These are phyloP conservation scores for Anthophora plumipes DNA, from an alignment of 2,888 invertebrate species.

Conservation along the genomic window DNA sequence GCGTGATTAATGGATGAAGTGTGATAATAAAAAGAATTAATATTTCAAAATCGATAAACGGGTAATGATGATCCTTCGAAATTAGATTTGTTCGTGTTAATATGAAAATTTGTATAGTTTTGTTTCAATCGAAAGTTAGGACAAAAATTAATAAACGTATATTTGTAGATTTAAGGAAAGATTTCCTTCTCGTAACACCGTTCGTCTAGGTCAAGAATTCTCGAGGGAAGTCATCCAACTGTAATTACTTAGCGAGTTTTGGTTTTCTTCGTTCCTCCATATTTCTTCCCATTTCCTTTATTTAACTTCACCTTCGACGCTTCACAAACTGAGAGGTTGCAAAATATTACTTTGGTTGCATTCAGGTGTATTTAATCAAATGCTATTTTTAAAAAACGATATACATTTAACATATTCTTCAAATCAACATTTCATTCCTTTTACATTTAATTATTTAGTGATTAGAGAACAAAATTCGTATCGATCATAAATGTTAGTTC, in stretches of 20 bases:
- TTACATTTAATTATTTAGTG: background rate
- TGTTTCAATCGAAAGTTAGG: background rate
- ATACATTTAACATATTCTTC: background rate
- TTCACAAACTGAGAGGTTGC: background rate
- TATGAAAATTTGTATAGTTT: background rate
- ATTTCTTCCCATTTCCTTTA: background rate
- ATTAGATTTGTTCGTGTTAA: background rate
- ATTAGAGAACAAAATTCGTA: background rate
- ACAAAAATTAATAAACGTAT: background rate
- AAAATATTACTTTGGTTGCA: background rate
- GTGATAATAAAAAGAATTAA: background rate
- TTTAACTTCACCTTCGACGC: background rate
- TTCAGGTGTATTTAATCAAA: no score
- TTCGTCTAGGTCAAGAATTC: slow-evolving; percentile 39
- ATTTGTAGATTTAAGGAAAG: background rate
- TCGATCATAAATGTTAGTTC: background rate
- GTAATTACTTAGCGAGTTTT: slow-evolving; percentile 62
- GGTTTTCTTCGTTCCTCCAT: background rate
- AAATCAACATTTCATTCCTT: background rate
- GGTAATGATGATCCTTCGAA: background rate
- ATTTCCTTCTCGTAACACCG: background rate
- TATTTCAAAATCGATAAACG: background rate
- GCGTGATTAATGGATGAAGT: no score
- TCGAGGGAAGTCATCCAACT: slow-evolving; percentile 43
- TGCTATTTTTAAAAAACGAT: no score